These are phyloP conservation scores for Stylophora pistillata DNA, from an alignment of 64 coral and sea anemone species.

Conservation along the genomic window DNA sequence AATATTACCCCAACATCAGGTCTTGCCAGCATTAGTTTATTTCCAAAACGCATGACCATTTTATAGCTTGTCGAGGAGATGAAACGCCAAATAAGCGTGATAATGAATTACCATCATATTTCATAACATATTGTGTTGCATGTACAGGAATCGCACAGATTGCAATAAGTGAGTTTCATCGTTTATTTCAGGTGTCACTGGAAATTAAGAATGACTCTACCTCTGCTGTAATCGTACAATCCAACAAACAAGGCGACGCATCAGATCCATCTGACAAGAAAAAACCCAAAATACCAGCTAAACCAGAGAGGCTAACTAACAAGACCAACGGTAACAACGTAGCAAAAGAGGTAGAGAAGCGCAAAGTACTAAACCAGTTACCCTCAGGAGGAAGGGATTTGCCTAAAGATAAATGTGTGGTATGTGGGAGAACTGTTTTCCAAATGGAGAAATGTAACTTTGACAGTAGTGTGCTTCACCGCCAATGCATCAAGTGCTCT, in stretches of 20 bases:
- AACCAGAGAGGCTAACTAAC: neutral
- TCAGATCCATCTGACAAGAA: neutral
- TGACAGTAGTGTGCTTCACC: constrained; percentile 85
- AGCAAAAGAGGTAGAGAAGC: neutral
- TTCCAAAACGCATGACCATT: too few relatives aligned
- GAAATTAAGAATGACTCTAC: neutral
- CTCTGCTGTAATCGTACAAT: neutral
- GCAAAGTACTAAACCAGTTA: neutral
- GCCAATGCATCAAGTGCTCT: constrained; percentile 82
- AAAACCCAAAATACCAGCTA: constrained; percentile 7
- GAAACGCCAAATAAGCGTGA: too few relatives aligned
- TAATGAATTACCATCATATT: too few relatives aligned
- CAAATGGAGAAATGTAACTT: constrained; percentile 99
- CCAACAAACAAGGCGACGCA: neutral
- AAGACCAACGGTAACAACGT: neutral
- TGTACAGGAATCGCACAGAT: neutral
- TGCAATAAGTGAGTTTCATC: neutral
- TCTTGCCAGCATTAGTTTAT: too few relatives aligned
- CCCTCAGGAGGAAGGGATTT: constrained; percentile 8
- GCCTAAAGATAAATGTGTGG: constrained; percentile 81
- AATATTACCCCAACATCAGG: neutral
- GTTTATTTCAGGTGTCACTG: constrained; percentile 3
- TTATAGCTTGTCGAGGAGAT: too few relatives aligned
- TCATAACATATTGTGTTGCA: too few relatives aligned
- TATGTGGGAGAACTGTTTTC: constrained; percentile 86